A percentile compares a stretch with the other conserved stretches of the same genome.
Conservation (phyloP, 2,113 vertebrate genomes). For the Petrocephalus zakoni region DNA sequence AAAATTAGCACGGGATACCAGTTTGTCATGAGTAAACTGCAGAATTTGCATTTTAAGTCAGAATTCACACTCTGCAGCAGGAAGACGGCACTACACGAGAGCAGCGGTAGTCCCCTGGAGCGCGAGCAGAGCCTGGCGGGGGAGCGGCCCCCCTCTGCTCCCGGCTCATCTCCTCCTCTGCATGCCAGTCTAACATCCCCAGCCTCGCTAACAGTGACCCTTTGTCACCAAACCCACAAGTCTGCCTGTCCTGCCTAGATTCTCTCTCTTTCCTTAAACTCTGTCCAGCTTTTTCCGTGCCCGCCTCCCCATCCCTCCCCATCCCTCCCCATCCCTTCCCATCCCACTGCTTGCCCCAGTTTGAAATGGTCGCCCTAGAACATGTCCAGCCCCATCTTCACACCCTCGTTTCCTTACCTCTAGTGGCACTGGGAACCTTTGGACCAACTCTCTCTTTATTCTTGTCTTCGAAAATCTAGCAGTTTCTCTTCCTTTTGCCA, state of each 20-base stretch:
- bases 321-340: neutral
- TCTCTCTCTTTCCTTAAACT: neutral
- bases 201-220: neutral
- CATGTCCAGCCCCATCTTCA: neutral
- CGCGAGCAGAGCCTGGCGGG: neutral
- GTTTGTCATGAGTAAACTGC: neutral
- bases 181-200: neutral
- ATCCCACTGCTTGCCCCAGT: neutral
- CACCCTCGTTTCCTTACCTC: slow-evolving; percentile 18
- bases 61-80: neutral
- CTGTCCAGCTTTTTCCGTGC: neutral
- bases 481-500: neutral
- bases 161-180: neutral
- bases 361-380: neutral
- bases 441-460: neutral
- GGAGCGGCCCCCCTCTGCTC: neutral
- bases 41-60: neutral
- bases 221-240: neutral
- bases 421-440: slow-evolving; percentile 4
- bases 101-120: neutral
- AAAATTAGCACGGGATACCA: neutral
- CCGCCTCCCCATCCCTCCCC: neutral
- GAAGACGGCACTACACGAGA: neutral
- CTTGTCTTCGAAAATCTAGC: slow-evolving; percentile 6
- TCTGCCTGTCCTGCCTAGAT: neutral